Base-by-base conservation (phyloP, 2,113 vertebrate species). In the Myotis brandtii region DNA sequence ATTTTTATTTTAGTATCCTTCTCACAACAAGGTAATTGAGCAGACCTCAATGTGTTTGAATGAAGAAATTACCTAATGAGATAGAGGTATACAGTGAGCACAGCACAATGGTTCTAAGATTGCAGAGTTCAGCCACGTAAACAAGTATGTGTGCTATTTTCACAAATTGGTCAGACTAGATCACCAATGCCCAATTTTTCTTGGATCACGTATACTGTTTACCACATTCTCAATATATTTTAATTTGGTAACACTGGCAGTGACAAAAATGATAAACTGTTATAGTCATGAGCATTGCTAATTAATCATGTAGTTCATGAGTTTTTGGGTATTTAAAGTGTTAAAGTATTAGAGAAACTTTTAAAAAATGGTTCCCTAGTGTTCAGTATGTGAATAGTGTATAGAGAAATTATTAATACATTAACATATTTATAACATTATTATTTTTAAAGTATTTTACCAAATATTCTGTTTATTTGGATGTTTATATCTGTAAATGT, bases 401-500 rank as follows among this genome's bases (percentile, higher is more conserved):
- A 48, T 48, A 76, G 46, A 62, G 2, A 86, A 66, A 59, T 73
- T 73, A 86, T 73, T 17, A 86, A 59, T 48, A 50, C 3, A 16
- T 67, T 14, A 46, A 77, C 54, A 80, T 59, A 76, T 66, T 66
- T 17, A 32, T 56, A 73, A 48, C 12, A 20, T 14, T 1, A 34
- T 84, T 64, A 64, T 86, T 82, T 52, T n/a, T 0, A 9, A 86
- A 88, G 56, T 69, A 83, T 43, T 85, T 72, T 72, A 54, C 32
- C 75, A 85, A 85, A 59, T 73, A 40, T 52, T 85, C 12, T 85
- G 14, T 66, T 89, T 90, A 37, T 90, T 73, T 86, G 66, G 48
- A 86, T 93, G 54, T 72, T 89, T 77, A n/a, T 12, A 32, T 32
- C 6, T 79, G 17, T 50, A 50, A 50, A 76, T 50, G 16, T 76